These are phyloP conservation scores for Enteromius mattozi DNA, from an alignment of 2,797 vertebrate species.

Conservation along the genomic window DNA sequence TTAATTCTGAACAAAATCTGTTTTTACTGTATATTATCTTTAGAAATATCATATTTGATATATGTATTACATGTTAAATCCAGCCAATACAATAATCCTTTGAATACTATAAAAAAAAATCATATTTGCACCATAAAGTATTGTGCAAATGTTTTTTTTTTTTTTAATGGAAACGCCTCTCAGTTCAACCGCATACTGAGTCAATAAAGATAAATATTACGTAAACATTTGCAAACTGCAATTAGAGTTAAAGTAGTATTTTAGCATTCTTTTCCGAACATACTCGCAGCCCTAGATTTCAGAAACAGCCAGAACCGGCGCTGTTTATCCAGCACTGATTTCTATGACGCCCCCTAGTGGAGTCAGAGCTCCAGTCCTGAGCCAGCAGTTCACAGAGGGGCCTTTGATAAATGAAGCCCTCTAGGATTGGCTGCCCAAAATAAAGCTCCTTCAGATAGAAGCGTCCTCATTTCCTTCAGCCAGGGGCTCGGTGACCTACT, in stretches of 20 bases:
- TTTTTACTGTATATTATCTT: not conserved
- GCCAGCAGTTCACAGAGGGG: slow-evolving; percentile 73
- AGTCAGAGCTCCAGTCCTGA: slow-evolving; percentile 35
- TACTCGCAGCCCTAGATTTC: slow-evolving; percentile 1
- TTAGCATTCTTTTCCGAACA: not conserved
- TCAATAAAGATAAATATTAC: not conserved
- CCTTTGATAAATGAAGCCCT: slow-evolving; percentile 80
- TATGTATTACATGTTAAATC: not conserved
- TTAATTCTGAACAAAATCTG: not conserved
- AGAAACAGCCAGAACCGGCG: not conserved
- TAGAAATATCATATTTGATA: not conserved
- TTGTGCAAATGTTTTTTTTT: not conserved
- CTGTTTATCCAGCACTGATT: not conserved
- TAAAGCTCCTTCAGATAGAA: slow-evolving; percentile 80
- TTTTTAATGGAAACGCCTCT: not conserved
- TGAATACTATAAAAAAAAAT: not conserved
- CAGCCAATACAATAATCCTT: not conserved
- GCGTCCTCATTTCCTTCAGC: slow-evolving; percentile 82
- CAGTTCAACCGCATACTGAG: not conserved
- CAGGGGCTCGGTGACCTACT: slow-evolving; percentile 69
- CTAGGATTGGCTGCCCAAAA: slow-evolving; percentile 83
- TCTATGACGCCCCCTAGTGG: slow-evolving; percentile 17
- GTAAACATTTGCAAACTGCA: not conserved
- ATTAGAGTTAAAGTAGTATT: not conserved
- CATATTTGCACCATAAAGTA: not conserved